A percentile compares a stretch with the other conserved stretches of the same genome.
These are phyloP conservation scores for Brassicogethes aeneus DNA, from an alignment of 2,888 invertebrate genomes.

Conservation along the genomic window DNA sequence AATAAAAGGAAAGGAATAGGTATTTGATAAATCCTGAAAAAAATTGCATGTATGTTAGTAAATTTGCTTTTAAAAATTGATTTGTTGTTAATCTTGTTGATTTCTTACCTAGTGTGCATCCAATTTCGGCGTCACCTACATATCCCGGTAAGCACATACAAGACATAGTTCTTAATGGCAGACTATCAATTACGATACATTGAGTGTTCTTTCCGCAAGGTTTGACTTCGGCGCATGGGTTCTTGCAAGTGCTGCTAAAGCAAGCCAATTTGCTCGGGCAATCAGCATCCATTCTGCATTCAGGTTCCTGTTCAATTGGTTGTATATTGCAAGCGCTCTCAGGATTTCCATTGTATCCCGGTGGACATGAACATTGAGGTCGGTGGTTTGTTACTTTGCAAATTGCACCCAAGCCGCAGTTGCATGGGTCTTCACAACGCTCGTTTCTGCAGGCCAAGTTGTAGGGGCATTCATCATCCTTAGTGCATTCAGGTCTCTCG, in stretches of 20 bases:
- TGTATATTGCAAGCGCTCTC: constrained; percentile 54
- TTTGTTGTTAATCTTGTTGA: not conserved
- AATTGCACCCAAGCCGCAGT: constrained; percentile 67
- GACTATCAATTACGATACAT: constrained; percentile 76
- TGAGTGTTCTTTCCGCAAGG: constrained; percentile 75
- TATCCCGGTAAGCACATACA: constrained; percentile 78
- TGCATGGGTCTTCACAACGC: constrained; percentile 75
- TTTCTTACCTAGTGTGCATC: constrained; percentile 67
- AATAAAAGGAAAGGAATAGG: constrained; percentile 1
- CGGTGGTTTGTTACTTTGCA: constrained; percentile 71
- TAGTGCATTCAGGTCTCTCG: constrained; percentile 66
- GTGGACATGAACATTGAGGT: constrained; percentile 72
- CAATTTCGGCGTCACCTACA: constrained; percentile 77
- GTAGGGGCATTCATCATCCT: constrained; percentile 67
- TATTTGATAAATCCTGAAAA: constrained; percentile 9
- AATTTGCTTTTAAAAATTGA: not conserved
- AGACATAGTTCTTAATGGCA: constrained; percentile 80
- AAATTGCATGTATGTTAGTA: not conserved
- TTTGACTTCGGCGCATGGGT: constrained; percentile 67
- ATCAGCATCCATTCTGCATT: constrained; percentile 73
- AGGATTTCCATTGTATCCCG: constrained; percentile 74
- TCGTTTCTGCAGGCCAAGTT: constrained; percentile 71
- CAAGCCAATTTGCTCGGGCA: constrained; percentile 82
- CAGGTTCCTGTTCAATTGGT: constrained; percentile 46
- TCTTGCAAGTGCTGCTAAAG: constrained; percentile 67